Conservation (phyloP, 2,797 vertebrate genomes). For the Delichon dasypus region DNA sequence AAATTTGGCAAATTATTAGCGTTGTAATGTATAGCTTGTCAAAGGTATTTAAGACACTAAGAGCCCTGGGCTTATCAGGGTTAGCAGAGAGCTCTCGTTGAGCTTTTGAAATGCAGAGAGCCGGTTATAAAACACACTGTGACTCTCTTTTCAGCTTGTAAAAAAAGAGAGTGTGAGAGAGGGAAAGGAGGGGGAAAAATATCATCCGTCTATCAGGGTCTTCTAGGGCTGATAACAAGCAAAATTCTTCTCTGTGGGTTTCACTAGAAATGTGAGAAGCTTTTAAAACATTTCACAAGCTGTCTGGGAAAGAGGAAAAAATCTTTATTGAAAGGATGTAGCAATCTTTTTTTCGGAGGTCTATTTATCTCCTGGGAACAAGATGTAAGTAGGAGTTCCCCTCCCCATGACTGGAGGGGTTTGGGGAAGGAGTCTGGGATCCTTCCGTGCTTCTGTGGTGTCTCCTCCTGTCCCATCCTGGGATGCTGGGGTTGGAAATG, state of each 20-base stretch:
- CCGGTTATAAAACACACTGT: slow-evolving; percentile 81
- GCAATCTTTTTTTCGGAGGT: slow-evolving; percentile 79
- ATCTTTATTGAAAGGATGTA: slow-evolving; percentile 84
- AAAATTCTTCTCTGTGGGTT: slow-evolving; percentile 81
- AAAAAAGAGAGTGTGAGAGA: slow-evolving; percentile 53
- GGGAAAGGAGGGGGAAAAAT: slow-evolving; percentile 73
- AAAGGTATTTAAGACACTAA: slow-evolving; percentile 85
- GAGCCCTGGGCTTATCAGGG: slow-evolving; percentile 85
- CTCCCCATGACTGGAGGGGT: slow-evolving; percentile 41
- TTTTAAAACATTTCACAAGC: slow-evolving; percentile 83
- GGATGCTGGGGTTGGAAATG: background rate
- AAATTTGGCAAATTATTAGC: slow-evolving; percentile 91
- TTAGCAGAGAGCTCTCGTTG: slow-evolving; percentile 82
- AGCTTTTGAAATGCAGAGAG: slow-evolving; percentile 84
- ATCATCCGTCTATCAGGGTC: slow-evolving; percentile 80
- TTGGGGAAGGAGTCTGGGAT: background rate
- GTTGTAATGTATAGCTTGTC: slow-evolving; percentile 88
- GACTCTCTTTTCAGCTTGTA: slow-evolving; percentile 79
- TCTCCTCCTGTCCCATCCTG: background rate
- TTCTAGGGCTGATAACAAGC: slow-evolving; percentile 84
- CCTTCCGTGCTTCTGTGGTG: background rate
- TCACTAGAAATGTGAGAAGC: slow-evolving; percentile 82
- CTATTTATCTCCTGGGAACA: slow-evolving; percentile 80
- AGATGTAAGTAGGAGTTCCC: slow-evolving; percentile 76
- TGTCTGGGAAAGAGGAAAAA: slow-evolving; percentile 80